Evolutionary conservation across 2,113 vertebrate species (phyloP).

Genomic region (Colossoma macropomum): DNA sequence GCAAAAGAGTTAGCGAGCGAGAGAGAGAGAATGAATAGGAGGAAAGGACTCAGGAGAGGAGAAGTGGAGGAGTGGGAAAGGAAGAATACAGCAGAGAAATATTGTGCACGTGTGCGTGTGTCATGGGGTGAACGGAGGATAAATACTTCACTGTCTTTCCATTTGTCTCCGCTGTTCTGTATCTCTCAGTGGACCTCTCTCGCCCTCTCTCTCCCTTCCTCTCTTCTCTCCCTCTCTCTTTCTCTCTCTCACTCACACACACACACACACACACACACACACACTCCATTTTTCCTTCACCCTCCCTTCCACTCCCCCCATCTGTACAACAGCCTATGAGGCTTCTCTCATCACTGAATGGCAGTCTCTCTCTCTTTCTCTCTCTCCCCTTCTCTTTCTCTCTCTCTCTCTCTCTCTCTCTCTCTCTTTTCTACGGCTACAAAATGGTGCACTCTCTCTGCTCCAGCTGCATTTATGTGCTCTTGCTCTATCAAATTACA

Average conservation of each 20-base stretch:
- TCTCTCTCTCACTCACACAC: not conserved
- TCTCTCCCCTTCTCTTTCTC: not conserved
- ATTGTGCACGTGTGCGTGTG: not conserved
- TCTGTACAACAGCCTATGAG: not conserved
- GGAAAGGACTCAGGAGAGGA: not conserved
- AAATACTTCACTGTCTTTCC: conserved; percentile 16
- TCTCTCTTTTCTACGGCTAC: not conserved
- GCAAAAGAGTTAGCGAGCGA: too few species aligned
- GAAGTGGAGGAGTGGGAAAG: not conserved
- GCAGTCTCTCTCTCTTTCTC: conserved; percentile 4
- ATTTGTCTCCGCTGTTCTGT: not conserved
- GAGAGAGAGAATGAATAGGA: not conserved
- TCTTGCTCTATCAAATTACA: not conserved
- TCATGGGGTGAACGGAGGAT: not conserved
- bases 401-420: conserved; percentile 3
- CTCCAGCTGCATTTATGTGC: conserved; percentile 30
- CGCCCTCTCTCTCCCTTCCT: not conserved
- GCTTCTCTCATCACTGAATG: not conserved
- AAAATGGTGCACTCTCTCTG: not conserved
- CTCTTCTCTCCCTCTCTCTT: not conserved
- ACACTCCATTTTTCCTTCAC: conserved; percentile 15
- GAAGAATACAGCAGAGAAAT: not conserved
- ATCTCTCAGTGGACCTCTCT: conserved; percentile 14
- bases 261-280: not conserved
- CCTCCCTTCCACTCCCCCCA: not conserved